Percentiles rank a stretch among this genome's conserved stretches.
phyloP scores from a whole-genome alignment of 2,797 vertebrate genomes.

The Pipistrellus pygmaeus region DNA sequence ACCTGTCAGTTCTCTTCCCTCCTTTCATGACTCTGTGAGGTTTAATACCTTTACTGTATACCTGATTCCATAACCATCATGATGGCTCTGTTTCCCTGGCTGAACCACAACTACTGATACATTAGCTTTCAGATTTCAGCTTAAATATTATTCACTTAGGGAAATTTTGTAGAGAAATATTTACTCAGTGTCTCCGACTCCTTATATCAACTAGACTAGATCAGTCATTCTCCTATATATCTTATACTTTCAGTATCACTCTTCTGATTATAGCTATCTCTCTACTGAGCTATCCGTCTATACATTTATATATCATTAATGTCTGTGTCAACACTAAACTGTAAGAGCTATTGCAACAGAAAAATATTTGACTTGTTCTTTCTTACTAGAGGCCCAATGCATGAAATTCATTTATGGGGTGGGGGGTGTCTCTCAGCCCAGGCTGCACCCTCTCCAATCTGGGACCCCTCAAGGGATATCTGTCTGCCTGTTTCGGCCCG shows the following conservation, averaged over 20 bases:
- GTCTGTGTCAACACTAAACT: not conserved
- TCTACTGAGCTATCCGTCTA: not conserved
- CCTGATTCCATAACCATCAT: not conserved
- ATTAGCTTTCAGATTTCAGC: not conserved
- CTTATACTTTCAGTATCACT: not conserved
- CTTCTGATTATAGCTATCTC: not conserved
- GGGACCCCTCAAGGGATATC: too few relatives aligned
- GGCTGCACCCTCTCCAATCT: too few relatives aligned
- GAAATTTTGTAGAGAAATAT: not conserved
- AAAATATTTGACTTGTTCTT: not conserved
- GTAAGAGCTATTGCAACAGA: not conserved
- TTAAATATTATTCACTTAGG: not conserved
- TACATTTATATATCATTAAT: conserved; percentile 9
- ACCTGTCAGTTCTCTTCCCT: not conserved
- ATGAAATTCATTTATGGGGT: too few relatives aligned
- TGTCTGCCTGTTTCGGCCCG: too few relatives aligned
- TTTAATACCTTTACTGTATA: not conserved
- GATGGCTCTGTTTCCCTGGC: not conserved
- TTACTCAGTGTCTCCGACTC: not conserved
- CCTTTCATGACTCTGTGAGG: not conserved
- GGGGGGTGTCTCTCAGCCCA: too few relatives aligned
- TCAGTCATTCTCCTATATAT: not conserved
- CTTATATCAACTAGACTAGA: not conserved
- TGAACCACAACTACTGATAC: not conserved
- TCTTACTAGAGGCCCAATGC: not conserved